These are phyloP conservation scores for Autographa pulchrina DNA, from an alignment of 2,888 invertebrate species.

Conservation along the genomic window DNA sequence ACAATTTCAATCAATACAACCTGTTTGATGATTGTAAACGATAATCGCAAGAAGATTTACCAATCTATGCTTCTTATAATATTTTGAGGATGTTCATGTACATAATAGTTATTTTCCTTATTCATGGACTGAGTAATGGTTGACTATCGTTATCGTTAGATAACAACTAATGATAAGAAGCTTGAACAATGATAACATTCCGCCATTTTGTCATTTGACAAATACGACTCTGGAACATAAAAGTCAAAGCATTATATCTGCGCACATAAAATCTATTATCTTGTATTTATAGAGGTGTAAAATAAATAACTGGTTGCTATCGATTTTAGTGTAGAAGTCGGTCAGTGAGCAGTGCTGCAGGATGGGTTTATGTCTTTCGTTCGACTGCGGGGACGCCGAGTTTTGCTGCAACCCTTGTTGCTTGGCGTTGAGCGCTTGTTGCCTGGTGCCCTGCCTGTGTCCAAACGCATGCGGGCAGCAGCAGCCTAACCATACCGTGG, in stretches of 20 bases:
- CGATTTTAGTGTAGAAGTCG: conserved; percentile 72
- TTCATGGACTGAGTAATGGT: conserved; percentile 32
- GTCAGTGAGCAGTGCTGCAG: conserved; percentile 51
- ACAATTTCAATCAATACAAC: background rate
- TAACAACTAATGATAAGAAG: conserved; percentile 68
- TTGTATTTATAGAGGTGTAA: conserved; percentile 13
- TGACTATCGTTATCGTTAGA: conserved; percentile 68
- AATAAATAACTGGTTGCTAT: conserved; percentile 30
- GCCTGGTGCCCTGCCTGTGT: conserved; percentile 82
- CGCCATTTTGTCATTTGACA: conserved; percentile 59
- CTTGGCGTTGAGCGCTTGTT: conserved; percentile 82
- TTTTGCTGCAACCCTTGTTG: conserved; percentile 84
- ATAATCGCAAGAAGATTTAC: background rate
- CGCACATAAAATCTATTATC: conserved; percentile 5
- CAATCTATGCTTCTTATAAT: conserved; percentile 22
- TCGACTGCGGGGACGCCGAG: conserved; percentile 84
- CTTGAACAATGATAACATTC: conserved; percentile 58
- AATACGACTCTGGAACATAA: conserved; percentile 54
- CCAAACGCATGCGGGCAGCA: conserved; percentile 85
- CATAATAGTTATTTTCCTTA: conserved; percentile 26
- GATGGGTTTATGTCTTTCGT: conserved; percentile 84
- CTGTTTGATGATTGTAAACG: background rate
- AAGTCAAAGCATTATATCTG: conserved; percentile 37
- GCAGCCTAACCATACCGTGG: conserved; percentile 77
- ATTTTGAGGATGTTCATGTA: conserved; percentile 30